Evolutionary conservation across 2,888 invertebrate species (phyloP), one percentile per base, ranked within the genome.

Genomic region (Phengaris arion): DNA sequence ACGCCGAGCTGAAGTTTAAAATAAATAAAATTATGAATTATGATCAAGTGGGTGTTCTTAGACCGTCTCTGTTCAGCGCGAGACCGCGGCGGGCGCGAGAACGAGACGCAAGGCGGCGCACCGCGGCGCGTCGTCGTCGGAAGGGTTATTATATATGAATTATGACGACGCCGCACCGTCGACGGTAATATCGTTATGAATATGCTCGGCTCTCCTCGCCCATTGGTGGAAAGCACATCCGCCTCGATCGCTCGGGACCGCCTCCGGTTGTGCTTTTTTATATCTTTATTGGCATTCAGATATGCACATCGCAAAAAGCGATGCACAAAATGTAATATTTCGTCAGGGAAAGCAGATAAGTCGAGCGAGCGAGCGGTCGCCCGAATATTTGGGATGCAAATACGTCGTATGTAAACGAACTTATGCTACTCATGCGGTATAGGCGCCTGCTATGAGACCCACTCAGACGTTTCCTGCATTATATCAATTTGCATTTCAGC

Each of bases 101-200:
- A 91, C 87, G 83, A 89, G 86, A 89, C 86, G 89, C 88, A 89
- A 87, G 85, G 81, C 81, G 82, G 81, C 85, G 86, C 87, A 84
- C 83, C 84, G 89, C 88, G 86, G 82, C 85, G 87, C 85, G 85
- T 78, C 81, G 81, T 76, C 88, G 88, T 88, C 88, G 87, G 90
- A 93, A 93, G 94, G 94, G 94, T 94, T 94, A 93, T 93, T 93
- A 93, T 93, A 84, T 93, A 94, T 94, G 94, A 94, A 91, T 94
- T 94, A 94, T 94, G 93, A 94, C 88, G 92, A 91, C 90, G 90
- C 89, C 88, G 91, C 89, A 87, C 88, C 89, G 92, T 83, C 91
- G 89, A 87, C 92, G 88, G 93, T 93, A 94, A 94, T 93, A 94
- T 90, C 92, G 91, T 93, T 94, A 94, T 94, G 94, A 94, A 94